Base-by-base conservation (phyloP, 2,888 invertebrate species). In the Dugesia japonica region DNA sequence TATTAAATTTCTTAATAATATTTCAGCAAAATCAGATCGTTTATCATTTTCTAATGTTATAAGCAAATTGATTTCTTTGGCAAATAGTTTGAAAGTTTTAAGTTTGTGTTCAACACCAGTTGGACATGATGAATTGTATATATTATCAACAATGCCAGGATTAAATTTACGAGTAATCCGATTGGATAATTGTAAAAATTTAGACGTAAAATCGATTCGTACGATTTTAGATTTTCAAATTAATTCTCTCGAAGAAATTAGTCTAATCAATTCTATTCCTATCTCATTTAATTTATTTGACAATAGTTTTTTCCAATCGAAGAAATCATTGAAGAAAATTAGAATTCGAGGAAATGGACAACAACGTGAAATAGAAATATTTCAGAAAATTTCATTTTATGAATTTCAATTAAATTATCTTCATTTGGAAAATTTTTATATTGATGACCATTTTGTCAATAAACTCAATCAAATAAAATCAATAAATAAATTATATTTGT, bases 121-220 rank as follows among this genome's bases (percentile, higher is more conserved):
- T 20, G 56, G 56, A 4, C 17, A 20, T n/a, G 56, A 56, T 56
- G 56, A 56, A 56, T n/a, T 56, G 1, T 56, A 4, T 4, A 20
- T 23, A 20, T 23, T 56, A n/a, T n/a, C 23, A 13, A 56, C n/a
- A 20, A 23, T 56, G n/a, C 20, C 56, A 9, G 17, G 17, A 20
- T n/a, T 56, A 20, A n/a, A 56, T 4, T 56, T 56, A 56, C 23
- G 20, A 13, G 56, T 56, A 23, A 56, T 56, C 17, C 56, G 23
- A 56, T 23, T 56, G 23, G 56, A 56, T 56, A 56, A 56, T 56
- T 56, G 56, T 56, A 56, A 56, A 56, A 56, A 56, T n/a, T 20
- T 56, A n/a, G n/a, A 56, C 17, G 1, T n/a, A 23, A 56, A 56
- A 56, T 4, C 56, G n/a, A 56, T 56, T 56, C 4, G 17, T 4